A percentile compares a stretch with the other conserved stretches of the same genome.
phyloP scores from a whole-genome alignment of 2,113 vertebrate species.

The Nycticryphes semicollaris region DNA sequence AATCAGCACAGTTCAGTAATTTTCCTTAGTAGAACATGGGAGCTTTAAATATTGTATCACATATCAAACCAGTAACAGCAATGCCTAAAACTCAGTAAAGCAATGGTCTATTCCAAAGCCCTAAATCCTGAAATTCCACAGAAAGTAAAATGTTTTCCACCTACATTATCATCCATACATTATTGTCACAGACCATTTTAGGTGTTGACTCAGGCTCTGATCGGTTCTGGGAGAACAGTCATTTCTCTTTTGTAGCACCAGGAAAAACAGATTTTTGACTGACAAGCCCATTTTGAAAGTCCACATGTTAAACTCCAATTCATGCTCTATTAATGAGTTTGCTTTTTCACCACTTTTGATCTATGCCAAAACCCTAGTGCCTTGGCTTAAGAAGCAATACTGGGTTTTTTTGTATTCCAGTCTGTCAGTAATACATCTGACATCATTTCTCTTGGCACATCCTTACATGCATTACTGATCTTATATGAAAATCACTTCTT shows the following conservation, averaged over 20 bases:
- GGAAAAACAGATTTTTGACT: background rate
- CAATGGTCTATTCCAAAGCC: background rate
- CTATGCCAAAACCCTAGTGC: background rate
- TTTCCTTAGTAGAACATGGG: background rate
- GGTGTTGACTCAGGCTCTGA: background rate
- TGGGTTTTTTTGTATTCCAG: background rate
- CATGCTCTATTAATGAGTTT: slow-evolving; percentile 3
- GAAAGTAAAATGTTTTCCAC: background rate
- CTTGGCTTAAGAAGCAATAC: background rate
- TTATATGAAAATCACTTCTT: slow-evolving; percentile 30
- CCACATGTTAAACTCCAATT: background rate
- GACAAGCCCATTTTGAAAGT: background rate
- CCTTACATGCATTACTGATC: slow-evolving; percentile 2
- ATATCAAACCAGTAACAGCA: background rate
- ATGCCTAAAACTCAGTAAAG: background rate
- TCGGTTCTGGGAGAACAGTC: background rate
- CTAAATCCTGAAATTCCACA: background rate
- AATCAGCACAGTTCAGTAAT: background rate
- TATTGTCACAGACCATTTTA: background rate
- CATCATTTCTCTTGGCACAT: background rate
- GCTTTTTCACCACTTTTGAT: slow-evolving; percentile 34
- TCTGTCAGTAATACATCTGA: slow-evolving; percentile 18
- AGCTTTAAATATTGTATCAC: background rate
- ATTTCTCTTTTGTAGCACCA: background rate
- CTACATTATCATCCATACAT: background rate